Percentiles rank a stretch among this genome's conserved stretches.
phyloP scores from a whole-genome alignment of 2,113 vertebrate species.

The Nothobranchius kuhntae region DNA sequence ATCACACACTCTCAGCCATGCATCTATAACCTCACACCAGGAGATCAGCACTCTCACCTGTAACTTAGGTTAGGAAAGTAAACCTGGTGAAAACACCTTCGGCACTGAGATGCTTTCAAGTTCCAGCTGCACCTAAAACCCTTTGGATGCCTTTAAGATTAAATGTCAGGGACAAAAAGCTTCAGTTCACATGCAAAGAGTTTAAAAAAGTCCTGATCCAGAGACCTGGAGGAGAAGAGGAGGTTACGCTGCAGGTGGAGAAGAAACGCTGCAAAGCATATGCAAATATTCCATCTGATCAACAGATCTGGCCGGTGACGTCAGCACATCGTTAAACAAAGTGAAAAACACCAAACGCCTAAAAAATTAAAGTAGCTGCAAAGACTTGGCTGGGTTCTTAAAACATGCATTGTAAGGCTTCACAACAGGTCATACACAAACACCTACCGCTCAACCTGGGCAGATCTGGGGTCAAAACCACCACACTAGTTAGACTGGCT shows the following conservation, averaged over 20 bases:
- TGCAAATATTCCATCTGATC: not conserved
- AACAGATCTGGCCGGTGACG: not conserved
- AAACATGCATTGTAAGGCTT: constrained; percentile 38
- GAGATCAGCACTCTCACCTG: no score
- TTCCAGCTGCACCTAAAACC: no score
- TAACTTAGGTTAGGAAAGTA: not conserved
- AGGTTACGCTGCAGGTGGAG: no score
- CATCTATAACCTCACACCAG: constrained; percentile 29
- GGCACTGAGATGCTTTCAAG: not conserved
- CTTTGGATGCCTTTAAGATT: not conserved
- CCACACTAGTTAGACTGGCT: constrained; percentile 43
- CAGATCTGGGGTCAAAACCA: constrained; percentile 81
- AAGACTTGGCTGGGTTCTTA: constrained; percentile 10
- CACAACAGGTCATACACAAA: constrained; percentile 67
- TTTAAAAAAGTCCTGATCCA: not conserved
- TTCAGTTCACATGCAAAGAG: constrained; percentile 23
- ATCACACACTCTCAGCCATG: constrained; percentile 26
- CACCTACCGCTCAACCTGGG: constrained; percentile 84
- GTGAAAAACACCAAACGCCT: constrained; percentile 17
- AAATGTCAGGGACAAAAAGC: not conserved
- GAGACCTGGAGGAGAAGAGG: not conserved
- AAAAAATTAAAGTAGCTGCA: constrained; percentile 7
- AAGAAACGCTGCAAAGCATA: constrained; percentile 1
- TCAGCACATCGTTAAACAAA: constrained; percentile 8
- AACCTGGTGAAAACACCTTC: not conserved